phyloP scores from a whole-genome alignment of 35 echinoderm and acorn worm genomes.

The Hemicentrotus pulcherrimus region DNA sequence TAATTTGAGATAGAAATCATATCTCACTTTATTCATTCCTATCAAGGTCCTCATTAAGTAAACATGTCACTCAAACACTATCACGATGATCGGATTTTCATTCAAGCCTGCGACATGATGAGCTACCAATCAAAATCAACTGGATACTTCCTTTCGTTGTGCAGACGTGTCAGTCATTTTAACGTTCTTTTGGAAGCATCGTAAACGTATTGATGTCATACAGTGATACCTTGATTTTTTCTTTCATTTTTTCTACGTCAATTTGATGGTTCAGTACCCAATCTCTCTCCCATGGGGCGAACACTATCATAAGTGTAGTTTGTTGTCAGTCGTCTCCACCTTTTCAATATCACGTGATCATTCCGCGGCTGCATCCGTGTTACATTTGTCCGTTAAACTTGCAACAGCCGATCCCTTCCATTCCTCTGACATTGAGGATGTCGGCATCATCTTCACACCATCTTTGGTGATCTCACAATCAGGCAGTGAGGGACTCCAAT shows the following conservation, averaged over 20 bases:
- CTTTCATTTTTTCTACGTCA: neutral
- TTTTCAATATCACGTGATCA: neutral
- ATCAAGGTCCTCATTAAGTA: neutral
- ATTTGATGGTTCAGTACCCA: neutral
- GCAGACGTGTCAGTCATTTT: neutral
- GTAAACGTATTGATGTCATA: neutral
- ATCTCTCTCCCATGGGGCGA: neutral
- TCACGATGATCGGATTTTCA: neutral
- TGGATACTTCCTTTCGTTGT: neutral
- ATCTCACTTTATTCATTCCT: neutral
- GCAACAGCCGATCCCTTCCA: neutral
- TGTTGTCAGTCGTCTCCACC: neutral
- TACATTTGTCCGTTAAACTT: neutral
- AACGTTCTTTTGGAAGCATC: neutral
- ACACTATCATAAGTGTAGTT: neutral
- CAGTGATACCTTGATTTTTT: neutral
- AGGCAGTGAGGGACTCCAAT: neutral
- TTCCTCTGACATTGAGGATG: neutral
- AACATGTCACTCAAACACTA: too few species aligned
- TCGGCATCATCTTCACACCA: neutral
- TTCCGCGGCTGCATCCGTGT: neutral
- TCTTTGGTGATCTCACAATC: neutral
- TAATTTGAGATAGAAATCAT: too few species aligned
- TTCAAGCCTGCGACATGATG: neutral
- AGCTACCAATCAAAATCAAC: neutral